phyloP scores from a whole-genome alignment of 1,140 invertebrate genomes.

The Drosophila pseudoobscura region DNA sequence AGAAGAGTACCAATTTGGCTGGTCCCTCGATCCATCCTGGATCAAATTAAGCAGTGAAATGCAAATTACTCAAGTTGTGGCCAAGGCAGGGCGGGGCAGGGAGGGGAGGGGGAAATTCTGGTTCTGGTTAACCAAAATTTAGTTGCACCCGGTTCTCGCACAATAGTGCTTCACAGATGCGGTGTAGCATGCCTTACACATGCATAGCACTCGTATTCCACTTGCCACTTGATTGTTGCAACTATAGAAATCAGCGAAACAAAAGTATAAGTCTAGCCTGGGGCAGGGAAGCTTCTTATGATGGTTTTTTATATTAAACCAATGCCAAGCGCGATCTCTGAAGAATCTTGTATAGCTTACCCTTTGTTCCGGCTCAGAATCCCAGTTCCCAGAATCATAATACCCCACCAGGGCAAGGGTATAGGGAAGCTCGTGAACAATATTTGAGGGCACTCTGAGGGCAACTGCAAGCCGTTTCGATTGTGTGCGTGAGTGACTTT shows the following conservation, averaged over 20 bases:
- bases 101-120: not conserved
- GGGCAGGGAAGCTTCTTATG: too few species aligned
- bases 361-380: too few species aligned
- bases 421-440: constrained; percentile 5
- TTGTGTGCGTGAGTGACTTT: constrained; percentile 56
- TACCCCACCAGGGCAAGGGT: too few species aligned
- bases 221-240: constrained; percentile 1
- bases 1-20: constrained; percentile 2
- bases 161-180: not conserved
- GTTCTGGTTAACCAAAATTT: constrained; percentile 14
- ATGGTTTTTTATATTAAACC: too few species aligned
- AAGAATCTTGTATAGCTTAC: too few species aligned
- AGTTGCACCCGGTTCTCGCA: constrained; percentile 8
- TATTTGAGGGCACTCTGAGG: constrained; percentile 11
- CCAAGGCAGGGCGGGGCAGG: too few species aligned
- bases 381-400: too few species aligned
- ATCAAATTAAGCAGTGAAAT: constrained; percentile 46
- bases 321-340: too few species aligned
- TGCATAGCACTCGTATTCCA: constrained; percentile 24
- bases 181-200: constrained; percentile 51
- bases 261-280: not conserved
- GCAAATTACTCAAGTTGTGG: not conserved
- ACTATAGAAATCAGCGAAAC: constrained; percentile 16
- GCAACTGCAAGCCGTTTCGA: constrained; percentile 25
- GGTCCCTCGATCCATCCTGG: constrained; percentile 19